Evolutionary conservation across 1,140 invertebrate genomes (phyloP).

Genomic region (Steinernema feltiae): DNA sequence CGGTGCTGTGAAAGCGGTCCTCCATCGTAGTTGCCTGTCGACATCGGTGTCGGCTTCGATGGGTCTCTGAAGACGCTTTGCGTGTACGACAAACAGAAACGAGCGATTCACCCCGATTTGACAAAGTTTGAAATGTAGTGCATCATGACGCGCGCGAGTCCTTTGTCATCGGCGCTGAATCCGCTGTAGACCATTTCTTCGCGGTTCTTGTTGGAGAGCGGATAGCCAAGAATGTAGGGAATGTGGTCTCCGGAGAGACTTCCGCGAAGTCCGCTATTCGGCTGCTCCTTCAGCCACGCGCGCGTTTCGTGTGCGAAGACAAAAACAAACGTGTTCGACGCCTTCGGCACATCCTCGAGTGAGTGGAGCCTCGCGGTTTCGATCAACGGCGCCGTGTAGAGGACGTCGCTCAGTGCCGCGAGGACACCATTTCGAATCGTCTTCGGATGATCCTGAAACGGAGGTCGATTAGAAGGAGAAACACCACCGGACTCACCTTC

Average conservation of each 20-base stretch:
- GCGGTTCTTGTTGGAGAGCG: constrained; percentile 65
- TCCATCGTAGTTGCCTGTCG: constrained; percentile 46
- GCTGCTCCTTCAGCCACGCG: constrained; percentile 83
- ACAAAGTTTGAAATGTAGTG: constrained; percentile 93
- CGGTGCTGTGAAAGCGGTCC: constrained; percentile 49
- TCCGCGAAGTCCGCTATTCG: constrained; percentile 71
- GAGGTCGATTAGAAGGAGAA: background rate
- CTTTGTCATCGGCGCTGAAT: constrained; percentile 80
- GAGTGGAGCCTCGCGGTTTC: constrained; percentile 86
- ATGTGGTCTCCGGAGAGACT: constrained; percentile 86
- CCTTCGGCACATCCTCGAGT: constrained; percentile 50
- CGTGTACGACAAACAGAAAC: constrained; percentile 12
- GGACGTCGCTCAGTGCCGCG: constrained; percentile 80
- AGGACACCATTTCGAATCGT: constrained; percentile 82
- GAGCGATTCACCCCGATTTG: constrained; percentile 77
- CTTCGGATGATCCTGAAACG: constrained; percentile 68
- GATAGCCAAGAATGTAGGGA: constrained; percentile 83
- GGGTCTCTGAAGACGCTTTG: constrained; percentile 45
- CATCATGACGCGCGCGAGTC: constrained; percentile 83
- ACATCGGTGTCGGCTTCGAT: constrained; percentile 48
- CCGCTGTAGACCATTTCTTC: constrained; percentile 58
- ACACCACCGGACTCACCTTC: constrained; percentile 38
- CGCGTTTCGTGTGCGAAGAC: constrained; percentile 62
- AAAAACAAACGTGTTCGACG: constrained; percentile 70
- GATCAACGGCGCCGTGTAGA: constrained; percentile 80